Evolutionary conservation across 2,797 vertebrate species (phyloP), one percentile per base, ranked within the genome.

Genomic region (Rachycentron canadum): DNA sequence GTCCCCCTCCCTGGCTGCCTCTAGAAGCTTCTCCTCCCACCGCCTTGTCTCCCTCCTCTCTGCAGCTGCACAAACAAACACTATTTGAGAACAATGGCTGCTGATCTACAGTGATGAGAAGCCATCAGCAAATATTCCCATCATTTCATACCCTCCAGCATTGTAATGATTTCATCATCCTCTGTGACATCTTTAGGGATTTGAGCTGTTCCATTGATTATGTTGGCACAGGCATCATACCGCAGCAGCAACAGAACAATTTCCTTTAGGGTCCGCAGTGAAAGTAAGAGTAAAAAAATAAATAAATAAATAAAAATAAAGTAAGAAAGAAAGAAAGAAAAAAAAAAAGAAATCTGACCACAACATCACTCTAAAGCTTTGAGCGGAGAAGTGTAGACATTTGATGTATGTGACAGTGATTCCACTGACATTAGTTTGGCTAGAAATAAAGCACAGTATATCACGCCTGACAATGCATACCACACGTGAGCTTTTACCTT

Each of bases 131-230:
- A 34, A 74, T 2, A 23, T 55, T 62, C 43, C 36, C 30, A 66
- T 56, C 58, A 52, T 77, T 82, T 82, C 72, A 92, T 95, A 98
- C 97, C 98, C 94, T 98, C 96, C 69, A 99, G 94, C 97, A 99
- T 98, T 81, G 90, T 95, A 86, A 96, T 95, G 86, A 98, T 96
- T 91, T 98, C 97, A 94, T 96, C 96, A 86, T 98, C 96, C 43
- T 97, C 94, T 38, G 97, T 96, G 78, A 96, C 94, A 84, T 96
- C 96, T 92, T 95, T 97, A 34, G 97, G 96, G 63, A 96, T 97
- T 90, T 96, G 96, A 79, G 96, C 96, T 17, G 88, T 96, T 76
- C 97, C 97, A 55, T 99, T 98, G 90, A 97, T 96, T 82, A 97
- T 88, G 53, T 91, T 94, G 82, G 96, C 88, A 76, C 95, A 93